Evolutionary conservation across 1,140 invertebrate genomes (phyloP).

Genomic region (Drosophila gunungcola): DNA sequence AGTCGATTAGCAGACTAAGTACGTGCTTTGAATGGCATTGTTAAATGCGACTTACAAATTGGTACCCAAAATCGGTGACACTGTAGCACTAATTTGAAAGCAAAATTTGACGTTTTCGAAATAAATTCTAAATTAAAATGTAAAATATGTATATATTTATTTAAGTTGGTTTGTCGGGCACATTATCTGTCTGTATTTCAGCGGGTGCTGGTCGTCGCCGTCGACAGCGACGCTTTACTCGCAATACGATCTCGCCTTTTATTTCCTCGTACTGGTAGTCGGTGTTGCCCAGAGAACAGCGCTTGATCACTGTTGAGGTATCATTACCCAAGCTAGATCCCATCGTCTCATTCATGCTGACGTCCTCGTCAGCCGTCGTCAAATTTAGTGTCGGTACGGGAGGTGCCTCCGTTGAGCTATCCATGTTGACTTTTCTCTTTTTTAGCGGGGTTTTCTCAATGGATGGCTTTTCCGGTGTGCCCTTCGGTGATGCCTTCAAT

Average conservation of each 20-base stretch:
- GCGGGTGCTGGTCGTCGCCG: constrained; percentile 1
- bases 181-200: not conserved
- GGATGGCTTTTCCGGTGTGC: constrained; percentile 1
- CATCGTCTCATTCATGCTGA: constrained; percentile 53
- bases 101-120: not conserved
- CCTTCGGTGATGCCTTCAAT: not conserved
- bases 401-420: not conserved
- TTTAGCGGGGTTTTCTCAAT: constrained; percentile 29
- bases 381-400: not conserved
- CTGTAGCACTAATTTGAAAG: too few relatives aligned
- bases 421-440: constrained; percentile 36
- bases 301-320: constrained; percentile 58
- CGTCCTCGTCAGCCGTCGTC: constrained; percentile 4
- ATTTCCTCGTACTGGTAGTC: constrained; percentile 77
- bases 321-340: constrained; percentile 5
- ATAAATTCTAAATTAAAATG: not conserved
- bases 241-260: constrained; percentile 56
- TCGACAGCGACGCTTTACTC: constrained; percentile 57
- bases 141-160: not conserved
- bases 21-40: not conserved
- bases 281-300: constrained; percentile 68
- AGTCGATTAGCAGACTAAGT: constrained; percentile 2
- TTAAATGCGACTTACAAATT: not conserved
- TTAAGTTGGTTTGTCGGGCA: not conserved
- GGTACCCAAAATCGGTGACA: too few relatives aligned